Conservation (phyloP, 2,797 vertebrate species). For the Myotis myotis region DNA sequence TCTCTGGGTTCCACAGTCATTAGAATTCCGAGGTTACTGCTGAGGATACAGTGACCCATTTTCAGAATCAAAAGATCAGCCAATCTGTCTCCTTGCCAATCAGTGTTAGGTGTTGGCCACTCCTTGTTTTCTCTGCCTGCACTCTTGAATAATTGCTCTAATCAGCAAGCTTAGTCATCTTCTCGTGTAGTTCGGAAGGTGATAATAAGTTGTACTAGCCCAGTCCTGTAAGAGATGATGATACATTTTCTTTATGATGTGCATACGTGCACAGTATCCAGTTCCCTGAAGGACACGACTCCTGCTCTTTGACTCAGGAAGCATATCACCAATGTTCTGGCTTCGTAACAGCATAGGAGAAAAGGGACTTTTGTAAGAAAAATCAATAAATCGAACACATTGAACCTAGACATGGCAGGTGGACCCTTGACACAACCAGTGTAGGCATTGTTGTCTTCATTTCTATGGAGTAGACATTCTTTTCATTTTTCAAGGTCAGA, state of each 20-base stretch:
- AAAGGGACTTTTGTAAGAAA: not conserved
- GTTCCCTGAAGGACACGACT: not conserved
- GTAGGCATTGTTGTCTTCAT: not conserved
- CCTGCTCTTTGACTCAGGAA: constrained; percentile 25
- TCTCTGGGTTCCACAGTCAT: not conserved
- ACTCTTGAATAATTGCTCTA: constrained; percentile 61
- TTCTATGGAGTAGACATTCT: not conserved
- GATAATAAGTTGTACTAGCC: not conserved
- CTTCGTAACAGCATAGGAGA: not conserved
- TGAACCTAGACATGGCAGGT: not conserved
- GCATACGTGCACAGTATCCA: not conserved
- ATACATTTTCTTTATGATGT: not conserved
- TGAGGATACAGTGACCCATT: constrained; percentile 65
- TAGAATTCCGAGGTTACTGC: constrained; percentile 60
- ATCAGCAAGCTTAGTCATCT: not conserved
- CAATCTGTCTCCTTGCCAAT: constrained; percentile 55
- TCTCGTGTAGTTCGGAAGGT: not conserved
- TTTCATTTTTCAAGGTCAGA: constrained; percentile 47
- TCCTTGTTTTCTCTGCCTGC: constrained; percentile 20
- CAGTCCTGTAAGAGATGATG: not conserved
- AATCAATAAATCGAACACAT: not conserved
- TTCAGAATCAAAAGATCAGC: constrained; percentile 69
- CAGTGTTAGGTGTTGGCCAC: constrained; percentile 53
- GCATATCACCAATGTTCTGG: not conserved
- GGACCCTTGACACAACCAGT: not conserved